Evolutionary conservation across 2,888 invertebrate species (phyloP).

Genomic region (Emmelina monodactyla): DNA sequence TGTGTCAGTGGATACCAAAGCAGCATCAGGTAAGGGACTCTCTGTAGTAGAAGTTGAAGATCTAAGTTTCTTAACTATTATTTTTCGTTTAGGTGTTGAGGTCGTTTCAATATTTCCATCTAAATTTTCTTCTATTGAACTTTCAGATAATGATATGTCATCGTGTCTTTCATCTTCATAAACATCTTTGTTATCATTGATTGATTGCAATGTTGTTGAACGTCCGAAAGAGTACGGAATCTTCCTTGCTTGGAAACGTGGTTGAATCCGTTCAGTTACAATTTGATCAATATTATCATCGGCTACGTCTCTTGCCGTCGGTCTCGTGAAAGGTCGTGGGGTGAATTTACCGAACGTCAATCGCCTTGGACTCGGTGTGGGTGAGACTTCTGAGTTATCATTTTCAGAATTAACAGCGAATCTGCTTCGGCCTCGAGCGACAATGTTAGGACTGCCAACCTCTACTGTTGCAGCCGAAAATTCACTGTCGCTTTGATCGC

Average conservation of each 20-base stretch:
- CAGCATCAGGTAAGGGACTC: too few relatives aligned
- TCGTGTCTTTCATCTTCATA: conserved; percentile 43
- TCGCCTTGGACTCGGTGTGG: conserved; percentile 27
- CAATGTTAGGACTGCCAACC: conserved; percentile 31
- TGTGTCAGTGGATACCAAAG: too few relatives aligned
- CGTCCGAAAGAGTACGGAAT: conserved; percentile 34
- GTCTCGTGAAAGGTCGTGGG: conserved; percentile 47
- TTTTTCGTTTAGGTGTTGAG: conserved; percentile 24
- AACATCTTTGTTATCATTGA: conserved; percentile 26
- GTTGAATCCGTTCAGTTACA: conserved; percentile 27
- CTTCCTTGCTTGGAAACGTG: conserved; percentile 33
- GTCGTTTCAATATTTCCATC: conserved; percentile 24
- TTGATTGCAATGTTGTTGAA: conserved; percentile 29
- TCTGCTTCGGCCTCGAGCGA: conserved; percentile 42
- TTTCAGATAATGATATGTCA: conserved; percentile 55
- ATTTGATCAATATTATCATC: conserved; percentile 19
- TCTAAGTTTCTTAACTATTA: conserved; percentile 34
- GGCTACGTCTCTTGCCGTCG: conserved; percentile 19
- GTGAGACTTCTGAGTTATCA: conserved; percentile 23
- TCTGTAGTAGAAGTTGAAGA: conserved; percentile 23
- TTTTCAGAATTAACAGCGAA: conserved; percentile 34
- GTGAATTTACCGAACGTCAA: conserved; percentile 47
- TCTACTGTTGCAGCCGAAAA: conserved; percentile 49
- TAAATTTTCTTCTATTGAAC: conserved; percentile 41
- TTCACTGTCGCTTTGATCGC: conserved; percentile 37